Evolutionary conservation across 2,888 invertebrate species (phyloP).

Genomic region (Pemphredon lugubris): DNA sequence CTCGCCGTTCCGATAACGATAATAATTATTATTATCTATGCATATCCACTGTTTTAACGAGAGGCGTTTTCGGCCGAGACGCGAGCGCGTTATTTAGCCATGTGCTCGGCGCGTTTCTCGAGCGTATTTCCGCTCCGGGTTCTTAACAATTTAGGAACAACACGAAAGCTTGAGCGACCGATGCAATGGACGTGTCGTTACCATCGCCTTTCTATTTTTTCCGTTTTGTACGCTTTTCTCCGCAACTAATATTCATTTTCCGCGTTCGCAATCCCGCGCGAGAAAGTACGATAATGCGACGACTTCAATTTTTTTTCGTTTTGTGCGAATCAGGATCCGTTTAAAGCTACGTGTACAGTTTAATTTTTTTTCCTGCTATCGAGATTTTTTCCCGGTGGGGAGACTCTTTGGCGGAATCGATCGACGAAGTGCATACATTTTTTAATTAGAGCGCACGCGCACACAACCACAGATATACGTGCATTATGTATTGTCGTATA

Average conservation of each 20-base stretch:
- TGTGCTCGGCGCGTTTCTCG: constrained; percentile 3
- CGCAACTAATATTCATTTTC: neutral
- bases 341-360: no score
- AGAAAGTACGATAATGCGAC: no score
- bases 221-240: neutral
- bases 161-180: constrained; percentile 33
- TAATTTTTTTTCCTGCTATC: no score
- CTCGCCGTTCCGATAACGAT: constrained; percentile 31
- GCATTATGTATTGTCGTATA: constrained; percentile 26
- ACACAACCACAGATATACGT: constrained; percentile 16
- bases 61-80: neutral
- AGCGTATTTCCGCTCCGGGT: constrained; percentile 32
- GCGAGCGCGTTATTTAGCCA: constrained; percentile 7
- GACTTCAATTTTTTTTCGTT: no score
- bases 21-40: constrained; percentile 27
- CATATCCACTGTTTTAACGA: neutral
- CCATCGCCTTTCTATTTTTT: constrained; percentile 18
- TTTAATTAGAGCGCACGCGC: constrained; percentile 3
- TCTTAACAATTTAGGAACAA: constrained; percentile 40
- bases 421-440: no score
- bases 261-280: no score
- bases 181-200: neutral
- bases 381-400: no score
- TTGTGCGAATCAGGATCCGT: no score
- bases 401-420: no score